Evolutionary conservation across 2,113 vertebrate species (phyloP), one percentile per base, ranked within the genome.

Genomic region (Colius striatus): DNA sequence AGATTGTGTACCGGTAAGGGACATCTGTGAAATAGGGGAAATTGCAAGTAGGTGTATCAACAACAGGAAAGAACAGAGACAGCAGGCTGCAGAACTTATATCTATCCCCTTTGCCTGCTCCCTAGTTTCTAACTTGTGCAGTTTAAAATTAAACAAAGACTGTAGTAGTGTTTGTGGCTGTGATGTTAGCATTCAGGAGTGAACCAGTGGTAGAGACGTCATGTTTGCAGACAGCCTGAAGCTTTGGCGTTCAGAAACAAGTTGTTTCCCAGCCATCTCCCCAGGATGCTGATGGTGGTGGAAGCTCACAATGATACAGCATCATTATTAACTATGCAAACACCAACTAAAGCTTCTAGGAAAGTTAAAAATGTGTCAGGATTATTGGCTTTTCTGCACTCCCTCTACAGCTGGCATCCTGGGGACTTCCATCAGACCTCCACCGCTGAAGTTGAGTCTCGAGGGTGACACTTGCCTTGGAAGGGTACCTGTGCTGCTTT

Each of bases 301-400:
- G 63, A 70, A 80, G 6, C 29, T 90, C 63, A 54, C 38, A 55
- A 9, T 23, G 17, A 50, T 38, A 47, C 1, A 5, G 6, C 8
- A 76, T n/a, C 55, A 16, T 53, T 73, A 65, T 73, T 72, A 86
- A 34, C 55, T 65, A 13, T 18, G 45, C 21, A 80, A 60, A 79
- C 70, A 66, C 19, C 41, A 51, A 21, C 29, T 54, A 63, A 67
- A 87, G 16, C 23, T 66, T 53, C 32, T 80, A 61, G 13, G 19
- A 85, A 78, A 89, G 58, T 47, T 34, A 82, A 79, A 92, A 50
- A 73, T 73, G 60, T 84, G 11, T 74, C 54, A 79, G 38, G 23
- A 55, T 87, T 87, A 79, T 68, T 75, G 6, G 11, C 36, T 61
- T 18, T 21, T 2, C 3, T 29, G 8, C 13, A 13, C 9, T 76